Evolutionary conservation across 2,888 invertebrate species (phyloP).

Genomic region (Leptopterna dolabrata): DNA sequence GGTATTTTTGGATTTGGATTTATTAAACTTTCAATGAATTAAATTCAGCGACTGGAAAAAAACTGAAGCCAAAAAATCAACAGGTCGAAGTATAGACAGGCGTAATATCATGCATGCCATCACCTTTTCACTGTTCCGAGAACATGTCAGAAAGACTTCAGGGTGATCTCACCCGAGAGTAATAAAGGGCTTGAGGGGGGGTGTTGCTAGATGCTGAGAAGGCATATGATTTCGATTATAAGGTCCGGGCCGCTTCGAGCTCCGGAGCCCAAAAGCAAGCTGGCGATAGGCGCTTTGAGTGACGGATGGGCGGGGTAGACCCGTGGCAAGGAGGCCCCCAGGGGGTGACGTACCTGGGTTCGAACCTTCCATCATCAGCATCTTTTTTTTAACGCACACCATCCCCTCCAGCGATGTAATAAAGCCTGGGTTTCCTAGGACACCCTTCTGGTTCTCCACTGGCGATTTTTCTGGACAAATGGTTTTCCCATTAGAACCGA

Average conservation of each 20-base stretch:
- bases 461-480: slow-evolving; percentile 3
- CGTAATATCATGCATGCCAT: not conserved
- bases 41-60: not conserved
- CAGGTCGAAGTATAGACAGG: not conserved
- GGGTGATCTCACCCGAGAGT: not conserved
- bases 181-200: not conserved
- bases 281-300: not conserved
- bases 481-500: not conserved
- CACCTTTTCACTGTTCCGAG: not conserved
- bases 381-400: not conserved
- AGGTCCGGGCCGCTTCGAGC: not conserved
- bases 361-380: not conserved
- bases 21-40: not conserved
- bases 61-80: not conserved
- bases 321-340: not conserved
- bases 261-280: not conserved
- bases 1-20: not conserved
- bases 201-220: not conserved
- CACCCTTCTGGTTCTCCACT: not conserved
- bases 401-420: not conserved
- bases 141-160: not conserved
- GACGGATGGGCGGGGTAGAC: not conserved
- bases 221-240: slow-evolving; percentile 7
- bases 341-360: not conserved
- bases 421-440: not conserved